Evolutionary conservation across 2,888 invertebrate species (phyloP).

Genomic region (Hylaea fasciaria): DNA sequence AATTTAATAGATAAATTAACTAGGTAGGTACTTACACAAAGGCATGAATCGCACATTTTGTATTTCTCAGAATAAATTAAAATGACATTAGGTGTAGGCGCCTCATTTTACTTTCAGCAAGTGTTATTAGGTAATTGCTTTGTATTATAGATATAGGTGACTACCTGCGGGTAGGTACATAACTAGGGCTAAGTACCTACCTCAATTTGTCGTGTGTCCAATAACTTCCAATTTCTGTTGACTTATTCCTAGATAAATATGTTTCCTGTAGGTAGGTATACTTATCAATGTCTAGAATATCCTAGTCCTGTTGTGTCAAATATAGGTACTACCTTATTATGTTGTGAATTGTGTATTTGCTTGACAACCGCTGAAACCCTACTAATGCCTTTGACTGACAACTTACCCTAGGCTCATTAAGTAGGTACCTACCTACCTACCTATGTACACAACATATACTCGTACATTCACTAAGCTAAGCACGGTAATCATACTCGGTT

Average conservation of each 20-base stretch:
- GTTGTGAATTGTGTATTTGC: background rate
- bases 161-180: no score
- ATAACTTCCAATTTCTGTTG: no score
- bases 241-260: no score
- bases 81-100: slow-evolving; percentile 2
- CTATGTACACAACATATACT: no score
- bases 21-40: slow-evolving; percentile 2
- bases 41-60: background rate
- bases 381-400: slow-evolving; percentile 16
- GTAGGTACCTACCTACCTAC: no score
- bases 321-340: no score
- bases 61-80: slow-evolving; percentile 1
- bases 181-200: no score
- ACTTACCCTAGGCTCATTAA: slow-evolving; percentile 1
- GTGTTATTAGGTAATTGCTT: background rate
- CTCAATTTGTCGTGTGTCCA: no score
- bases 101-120: background rate
- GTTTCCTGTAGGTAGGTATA: background rate
- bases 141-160: background rate
- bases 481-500: background rate
- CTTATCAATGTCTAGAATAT: no score
- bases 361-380: slow-evolving; percentile 28
- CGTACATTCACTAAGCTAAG: background rate
- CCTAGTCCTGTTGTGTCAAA: background rate
- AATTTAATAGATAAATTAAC: no score